Percentiles rank a stretch among this genome's conserved stretches.
Evolutionary conservation across 2,113 vertebrate species (phyloP).

Genomic region (Gambusia affinis): DNA sequence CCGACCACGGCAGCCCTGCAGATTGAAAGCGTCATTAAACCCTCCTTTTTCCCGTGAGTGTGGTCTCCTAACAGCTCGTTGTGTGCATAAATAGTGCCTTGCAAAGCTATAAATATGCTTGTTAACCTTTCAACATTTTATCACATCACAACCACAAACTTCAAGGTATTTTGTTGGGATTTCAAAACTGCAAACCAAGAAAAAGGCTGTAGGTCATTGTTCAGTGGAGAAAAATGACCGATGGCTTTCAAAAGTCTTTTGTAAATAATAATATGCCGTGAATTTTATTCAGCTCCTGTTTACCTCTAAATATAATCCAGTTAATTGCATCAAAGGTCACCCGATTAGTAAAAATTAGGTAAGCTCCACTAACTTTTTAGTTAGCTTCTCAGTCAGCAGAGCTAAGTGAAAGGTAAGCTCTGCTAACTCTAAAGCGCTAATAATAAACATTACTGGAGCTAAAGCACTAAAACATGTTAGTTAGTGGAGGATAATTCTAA

Average conservation of each 20-base stretch:
- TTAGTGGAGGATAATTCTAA: no score
- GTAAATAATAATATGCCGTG: neutral
- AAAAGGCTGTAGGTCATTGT: neutral
- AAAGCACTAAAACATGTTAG: no score
- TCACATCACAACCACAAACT: neutral
- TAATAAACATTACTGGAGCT: no score
- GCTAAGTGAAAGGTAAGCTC: no score
- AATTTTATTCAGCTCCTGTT: no score
- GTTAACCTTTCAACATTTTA: neutral
- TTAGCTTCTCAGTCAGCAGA: no score
- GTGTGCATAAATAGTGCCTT: slow-evolving; percentile 1
- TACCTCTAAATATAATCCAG: neutral
- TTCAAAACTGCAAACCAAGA: neutral
- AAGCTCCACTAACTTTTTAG: no score
- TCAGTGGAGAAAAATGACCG: neutral
- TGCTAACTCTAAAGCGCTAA: no score
- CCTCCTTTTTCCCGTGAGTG: slow-evolving; percentile 84
- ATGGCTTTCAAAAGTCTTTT: neutral
- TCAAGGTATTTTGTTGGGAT: neutral
- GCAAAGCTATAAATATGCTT: neutral
- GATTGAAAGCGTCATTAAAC: slow-evolving; percentile 85
- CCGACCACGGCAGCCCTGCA: slow-evolving; percentile 78
- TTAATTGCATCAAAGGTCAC: neutral
- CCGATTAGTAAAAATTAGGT: neutral
- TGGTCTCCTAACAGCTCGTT: slow-evolving; percentile 23